Base-by-base conservation (phyloP, 2,888 invertebrate species). In the Netelia melanura region DNA sequence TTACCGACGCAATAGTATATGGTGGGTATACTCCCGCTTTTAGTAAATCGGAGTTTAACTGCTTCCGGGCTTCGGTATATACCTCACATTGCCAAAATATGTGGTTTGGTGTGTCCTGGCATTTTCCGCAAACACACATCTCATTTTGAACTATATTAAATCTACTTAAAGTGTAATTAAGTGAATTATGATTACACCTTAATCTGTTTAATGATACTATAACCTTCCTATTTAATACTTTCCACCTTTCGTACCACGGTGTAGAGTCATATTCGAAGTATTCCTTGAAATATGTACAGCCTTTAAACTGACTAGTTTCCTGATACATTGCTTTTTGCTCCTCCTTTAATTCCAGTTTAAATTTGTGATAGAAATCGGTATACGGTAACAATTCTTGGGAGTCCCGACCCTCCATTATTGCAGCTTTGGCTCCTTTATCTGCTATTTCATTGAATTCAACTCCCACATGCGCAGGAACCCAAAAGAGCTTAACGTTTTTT, bases 401-500 rank as follows among this genome's bases (percentile, higher is more conserved):
- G 79, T 79, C 58, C 14, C 43, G 38, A 2, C 58, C 62, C 38
- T 23, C 71, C 48, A n/a, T 64, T 11, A 71, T 79, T 30, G 79
- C 79, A 14, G 71, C 30, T 58, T 79, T 79, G 10, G 79, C 79
- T 0, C 23, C 62, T 11, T 14, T 14, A 64, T 82, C 77, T 1
- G 61, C 64, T 52, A 14, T 44, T 64, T 82, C 82, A 17, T 81
- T 75, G 2, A 43, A 58, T 9, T 9, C n/a, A 6, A 70, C 43
- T 14, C 76, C 70, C 11, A 77, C 56, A 64, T 82, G 82, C 6
- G 82, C 76, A 21, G 82, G 82, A 11, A 64, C 17, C 81, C 81
- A 82, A 56, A 81, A 76, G 3, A 81, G 10, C 44, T 75, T 44
- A 9, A 76, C 21, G 0, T 1, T 25, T 38, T 38, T 23, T 1